Evolutionary conservation across 2,113 vertebrate genomes (phyloP), one percentile per base, ranked within the genome.

Genomic region (Cavia aperea): DNA sequence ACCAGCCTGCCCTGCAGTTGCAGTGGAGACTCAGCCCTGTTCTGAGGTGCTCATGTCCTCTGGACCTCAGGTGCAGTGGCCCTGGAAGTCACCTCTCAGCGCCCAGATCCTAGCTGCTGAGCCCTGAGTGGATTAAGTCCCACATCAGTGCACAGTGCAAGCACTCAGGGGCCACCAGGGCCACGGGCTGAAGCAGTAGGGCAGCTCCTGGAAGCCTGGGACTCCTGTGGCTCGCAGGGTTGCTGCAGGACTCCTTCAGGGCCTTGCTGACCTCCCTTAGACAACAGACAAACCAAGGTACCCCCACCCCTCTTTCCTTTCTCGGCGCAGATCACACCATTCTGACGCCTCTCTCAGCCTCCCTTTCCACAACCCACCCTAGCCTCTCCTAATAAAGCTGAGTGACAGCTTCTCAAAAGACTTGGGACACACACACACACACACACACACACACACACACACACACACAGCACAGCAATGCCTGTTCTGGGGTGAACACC

Each of bases 141-240:
- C 43, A 5, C 0, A 1, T n/a, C 5, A 23, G 58, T 2, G 12
- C 36, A 12, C 8, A 0, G 72, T 21, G 36, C 46, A 0, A 11
- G 0, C 13, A 9, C 12, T 21, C 63, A 23, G 0, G 2, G 70
- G 43, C 4, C 16, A 18, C 56, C 15, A 1, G 15, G 13, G 13
- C n/a, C 14, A 8, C 11, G 43, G 14, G 7, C 56, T 56, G 46
- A 49, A 31, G 14, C 2, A 9, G 49, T 14, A n/a, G 43, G 7
- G 4, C 18, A 7, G 0, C 60, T 56, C 15, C 16, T 14, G 4
- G 16, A 78, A 78, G 6, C 43, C 54, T 36, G 5, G 12, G 39
- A 54, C 33, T 46, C 15, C 3, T 36, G 26, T 4, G 13, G 0
- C 0, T 7, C 8, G 8, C 62, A 24, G 1, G 6, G 13, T 63